Evolutionary conservation across 2,113 vertebrate genomes (phyloP), one percentile per base, ranked within the genome.

Genomic region (Suricata suricatta): DNA sequence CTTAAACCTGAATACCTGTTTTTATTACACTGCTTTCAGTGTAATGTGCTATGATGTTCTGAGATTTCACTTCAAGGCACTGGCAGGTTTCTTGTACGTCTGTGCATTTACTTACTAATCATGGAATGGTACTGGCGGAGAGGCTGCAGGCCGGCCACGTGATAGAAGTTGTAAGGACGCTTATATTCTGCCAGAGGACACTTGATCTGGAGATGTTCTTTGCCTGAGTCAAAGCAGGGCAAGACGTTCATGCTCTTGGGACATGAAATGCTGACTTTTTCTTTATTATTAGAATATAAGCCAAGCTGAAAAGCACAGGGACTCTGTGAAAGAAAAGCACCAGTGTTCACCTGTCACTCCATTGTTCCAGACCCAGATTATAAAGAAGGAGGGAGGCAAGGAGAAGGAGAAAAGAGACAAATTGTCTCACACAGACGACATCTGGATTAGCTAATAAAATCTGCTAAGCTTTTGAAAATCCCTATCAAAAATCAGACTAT

Each of bases 401-500:
- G 57, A 16, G 68, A 50, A 52, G 16, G 25, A 76, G 35, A 69
- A 82, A 66, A 83, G 76, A 88, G 16, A 60, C 44, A 71, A 91
- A 92, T 9, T 94, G 44, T 90, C 71, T 93, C 35, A 16, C n/a
- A 79, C 13, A 38, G 27, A 92, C 57, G 54, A 77, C 92, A 64
- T 93, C 96, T 93, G 94, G 81, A 96, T 93, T 96, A 97, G 93
- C 86, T 97, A 97, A 91, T 96, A 96, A 96, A 92, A 95, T 74
- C 76, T 82, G 41, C 66, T 97, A 98, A 96, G 52, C 95, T 95
- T 97, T 97, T 81, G 87, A 96, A 96, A 97, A 92, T 76, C 69
- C 47, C 29, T 96, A 95, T 97, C 89, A 97, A 96, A 97, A 93
- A 93, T 95, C 95, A 95, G 83, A 76, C 97, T 96, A 97, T 96